Base-by-base conservation (phyloP, 2,888 invertebrate genomes). In the Tuta absoluta region DNA sequence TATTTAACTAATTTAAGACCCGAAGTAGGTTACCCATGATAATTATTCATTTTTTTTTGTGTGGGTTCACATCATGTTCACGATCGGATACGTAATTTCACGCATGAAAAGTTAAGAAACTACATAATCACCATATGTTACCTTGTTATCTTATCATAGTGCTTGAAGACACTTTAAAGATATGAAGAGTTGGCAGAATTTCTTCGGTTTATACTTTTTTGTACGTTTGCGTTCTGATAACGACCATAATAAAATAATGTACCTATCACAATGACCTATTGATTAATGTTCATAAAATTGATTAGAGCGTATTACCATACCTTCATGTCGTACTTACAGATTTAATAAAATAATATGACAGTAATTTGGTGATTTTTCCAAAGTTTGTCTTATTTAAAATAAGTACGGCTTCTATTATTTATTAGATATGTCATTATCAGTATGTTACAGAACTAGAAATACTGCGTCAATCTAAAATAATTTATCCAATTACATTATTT, bases 131-230 rank as follows among this genome's bases (percentile, higher is more conserved):
- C 17, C 2, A 10, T 49, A 49, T 49, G 10, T n/a, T 49, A 17
- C 5, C 8, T 14, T 53, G 51, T 24, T 45, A 45, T 45, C 45
- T n/a, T 45, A 41, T 12, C n/a, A 41, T 33, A n/a, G 41, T 41
- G 14, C 41, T 11, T n/a, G 14, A 14, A 41, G n/a, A 14, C 5
- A 45, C 45, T 45, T 37, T 33, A 11, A 17, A 24, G 14, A 56
- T 24, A 21, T 33, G 33, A n/a, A 56, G 17, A 56, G 56, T 56
- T 56, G 56, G 56, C 56, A 56, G 33, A 56, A 56, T 51, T 51
- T 51, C 51, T 51, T 51, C 21, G 51, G 33, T 17, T 33, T 24
- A 12, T 53, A 53, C n/a, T 24, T 56, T 33, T 33, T 33, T 33
- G 33, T 33, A 56, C 28, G 56, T 33, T 56, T 28, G 28, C 24